These are phyloP conservation scores for Cnemophilus loriae DNA, from an alignment of 2,113 vertebrate genomes.

Conservation along the genomic window DNA sequence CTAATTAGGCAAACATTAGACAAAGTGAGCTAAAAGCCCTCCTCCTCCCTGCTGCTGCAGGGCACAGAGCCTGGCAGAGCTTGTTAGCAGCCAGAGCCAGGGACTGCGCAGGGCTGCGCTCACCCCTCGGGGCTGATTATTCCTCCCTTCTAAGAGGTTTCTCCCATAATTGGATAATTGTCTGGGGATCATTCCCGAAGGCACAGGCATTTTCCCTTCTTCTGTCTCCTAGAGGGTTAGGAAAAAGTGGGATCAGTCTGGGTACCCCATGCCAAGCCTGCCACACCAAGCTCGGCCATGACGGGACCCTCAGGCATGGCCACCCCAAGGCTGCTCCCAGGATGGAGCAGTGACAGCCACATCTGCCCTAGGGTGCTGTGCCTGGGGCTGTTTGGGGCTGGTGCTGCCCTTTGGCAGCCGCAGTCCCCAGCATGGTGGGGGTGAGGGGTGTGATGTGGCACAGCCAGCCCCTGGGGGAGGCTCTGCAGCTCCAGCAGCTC, in stretches of 20 bases:
- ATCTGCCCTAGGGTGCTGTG: not conserved
- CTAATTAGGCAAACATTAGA: conserved; percentile 37
- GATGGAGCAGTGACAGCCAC: not conserved
- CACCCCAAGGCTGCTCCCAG: not conserved
- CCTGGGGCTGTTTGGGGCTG: not conserved
- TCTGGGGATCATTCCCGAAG: not conserved
- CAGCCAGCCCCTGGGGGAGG: not conserved
- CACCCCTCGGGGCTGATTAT: conserved; percentile 6
- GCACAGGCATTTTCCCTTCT: not conserved
- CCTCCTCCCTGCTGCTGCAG: conserved; percentile 17
- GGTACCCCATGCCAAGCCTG: not conserved
- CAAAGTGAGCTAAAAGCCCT: not conserved
- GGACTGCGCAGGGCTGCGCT: not conserved
- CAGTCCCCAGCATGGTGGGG: accelerated
- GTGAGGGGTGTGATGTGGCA: not conserved
- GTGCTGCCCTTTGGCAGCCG: not conserved
- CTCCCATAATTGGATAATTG: conserved; percentile 37
- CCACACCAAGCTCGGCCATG: accelerated
- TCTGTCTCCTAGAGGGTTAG: not conserved
- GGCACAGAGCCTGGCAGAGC: not conserved
- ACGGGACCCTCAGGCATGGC: accelerated
- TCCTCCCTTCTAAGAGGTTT: conserved; percentile 12
- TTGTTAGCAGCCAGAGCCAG: not conserved
- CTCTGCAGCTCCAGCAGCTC: conserved; percentile 23
- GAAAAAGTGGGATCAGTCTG: not conserved